Evolutionary conservation across 2,888 invertebrate genomes (phyloP), one percentile per base, ranked within the genome.

Genomic region (Aphelenchoides bicaudatus): DNA sequence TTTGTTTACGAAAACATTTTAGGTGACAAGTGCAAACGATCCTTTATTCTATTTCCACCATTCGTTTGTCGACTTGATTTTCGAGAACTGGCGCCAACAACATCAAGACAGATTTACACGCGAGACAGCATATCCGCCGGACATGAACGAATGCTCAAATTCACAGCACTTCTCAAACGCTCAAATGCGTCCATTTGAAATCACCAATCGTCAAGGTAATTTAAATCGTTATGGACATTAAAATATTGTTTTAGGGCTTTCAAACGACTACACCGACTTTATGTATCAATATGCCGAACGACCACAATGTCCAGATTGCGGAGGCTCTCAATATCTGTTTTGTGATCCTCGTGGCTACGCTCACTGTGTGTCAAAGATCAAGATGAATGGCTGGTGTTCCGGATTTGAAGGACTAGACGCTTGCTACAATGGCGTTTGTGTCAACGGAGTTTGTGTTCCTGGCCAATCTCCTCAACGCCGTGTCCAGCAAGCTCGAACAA

Each of bases 261-360:
- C 75, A n/a, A 77, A 77, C 56, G 72, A 66, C 30, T 77, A 77
- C 66, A 77, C 76, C 16, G 77, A 78, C 56, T 64, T 67, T 54
- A 50, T 77, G 47, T 77, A 73, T 62, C 65, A 62, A 39, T 77
- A 72, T 58, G 70, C 74, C 3, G 70, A 72, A 2, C 68, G 77
- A 2, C 77, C 77, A 3, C 71, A 71, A 0, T 77, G 77, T 58
- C 71, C 70, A 39, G 68, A 68, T 37, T 73, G 72, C 43, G 69
- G 60, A 23, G 58, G 54, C 27, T 68, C 67, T 1, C 31, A 38
- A 19, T 66, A 70, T 39, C 53, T 66, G 10, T 66, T 70, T 39
- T 63, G 70, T 52, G 68, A 68, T 39, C 61, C 65, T 31, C 46
- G 63, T 8, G 37, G 37, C 51, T 31, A 67, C 67, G 61, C 77